Evolutionary conservation across 2,888 invertebrate species (phyloP).

Genomic region (Proisotoma minuta): DNA sequence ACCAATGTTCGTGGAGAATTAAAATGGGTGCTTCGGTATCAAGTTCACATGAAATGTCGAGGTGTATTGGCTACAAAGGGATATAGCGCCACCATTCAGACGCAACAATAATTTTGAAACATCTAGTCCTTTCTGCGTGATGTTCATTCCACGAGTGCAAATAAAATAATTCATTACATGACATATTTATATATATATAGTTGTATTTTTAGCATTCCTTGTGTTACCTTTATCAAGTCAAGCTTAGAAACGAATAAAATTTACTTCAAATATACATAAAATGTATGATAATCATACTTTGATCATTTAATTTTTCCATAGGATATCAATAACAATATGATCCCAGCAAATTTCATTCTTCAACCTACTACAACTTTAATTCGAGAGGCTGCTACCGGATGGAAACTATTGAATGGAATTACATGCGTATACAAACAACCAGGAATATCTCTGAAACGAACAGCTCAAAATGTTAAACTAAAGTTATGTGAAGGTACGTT

Average conservation of each 20-base stretch:
- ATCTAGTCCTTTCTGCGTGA: no score
- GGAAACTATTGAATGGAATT: slow-evolving; percentile 66
- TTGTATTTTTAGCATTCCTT: no score
- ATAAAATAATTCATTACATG: not conserved
- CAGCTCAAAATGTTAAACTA: slow-evolving; percentile 54
- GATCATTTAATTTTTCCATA: no score
- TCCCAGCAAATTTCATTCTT: no score
- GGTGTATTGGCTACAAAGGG: slow-evolving; percentile 89
- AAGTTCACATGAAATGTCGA: slow-evolving; percentile 82
- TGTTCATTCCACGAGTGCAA: no score
- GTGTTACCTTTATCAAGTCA: no score
- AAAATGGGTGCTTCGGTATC: slow-evolving; percentile 79
- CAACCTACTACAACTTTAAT: not conserved
- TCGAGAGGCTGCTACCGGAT: slow-evolving; percentile 53
- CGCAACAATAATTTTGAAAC: no score
- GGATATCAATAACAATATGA: no score
- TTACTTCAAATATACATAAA: no score
- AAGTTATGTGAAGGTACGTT: slow-evolving; percentile 66
- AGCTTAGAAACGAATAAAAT: no score
- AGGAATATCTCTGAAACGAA: slow-evolving; percentile 55
- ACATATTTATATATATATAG: slow-evolving; percentile 13
- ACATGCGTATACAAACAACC: slow-evolving; percentile 75
- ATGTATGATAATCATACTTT: no score
- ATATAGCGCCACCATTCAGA: slow-evolving; percentile 58
- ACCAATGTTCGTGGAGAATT: not conserved